Evolutionary conservation across 53 echinoderm and acorn worm species (phyloP).

Genomic region (Crossaster papposus): DNA sequence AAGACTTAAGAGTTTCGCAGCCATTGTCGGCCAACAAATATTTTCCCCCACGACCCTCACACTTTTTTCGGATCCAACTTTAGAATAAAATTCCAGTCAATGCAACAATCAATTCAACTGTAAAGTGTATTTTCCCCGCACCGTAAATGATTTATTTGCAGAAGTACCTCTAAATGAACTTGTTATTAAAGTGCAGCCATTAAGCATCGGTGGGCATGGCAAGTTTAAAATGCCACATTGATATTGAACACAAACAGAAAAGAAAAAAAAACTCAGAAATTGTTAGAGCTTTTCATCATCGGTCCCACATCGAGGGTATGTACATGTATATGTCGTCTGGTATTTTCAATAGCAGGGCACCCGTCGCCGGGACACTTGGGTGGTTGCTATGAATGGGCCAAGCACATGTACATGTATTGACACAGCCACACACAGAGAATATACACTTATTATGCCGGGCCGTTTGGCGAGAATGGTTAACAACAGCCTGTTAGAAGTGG

Average conservation of each 20-base stretch:
- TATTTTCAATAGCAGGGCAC: not conserved
- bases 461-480: conserved; percentile 11
- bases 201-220: not conserved
- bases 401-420: not conserved
- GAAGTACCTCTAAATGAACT: not conserved
- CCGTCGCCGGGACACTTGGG: conserved; percentile 34
- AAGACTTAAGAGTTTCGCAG: no score
- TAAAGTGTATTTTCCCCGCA: not conserved
- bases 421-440: conserved; percentile 37
- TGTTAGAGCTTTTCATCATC: not conserved
- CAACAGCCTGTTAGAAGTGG: not conserved
- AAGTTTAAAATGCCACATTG: conserved; percentile 1
- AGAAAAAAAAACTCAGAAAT: not conserved
- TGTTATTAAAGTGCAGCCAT: not conserved
- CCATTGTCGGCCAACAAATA: no score
- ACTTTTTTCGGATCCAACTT: no score
- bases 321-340: not conserved
- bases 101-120: not conserved
- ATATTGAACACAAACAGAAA: not conserved
- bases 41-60: no score
- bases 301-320: not conserved
- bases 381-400: conserved; percentile 41
- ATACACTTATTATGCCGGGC: not conserved
- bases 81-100: not conserved
- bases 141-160: not conserved